Base-by-base conservation (phyloP, 2,888 invertebrate genomes). In the Drosophila crucigera region DNA sequence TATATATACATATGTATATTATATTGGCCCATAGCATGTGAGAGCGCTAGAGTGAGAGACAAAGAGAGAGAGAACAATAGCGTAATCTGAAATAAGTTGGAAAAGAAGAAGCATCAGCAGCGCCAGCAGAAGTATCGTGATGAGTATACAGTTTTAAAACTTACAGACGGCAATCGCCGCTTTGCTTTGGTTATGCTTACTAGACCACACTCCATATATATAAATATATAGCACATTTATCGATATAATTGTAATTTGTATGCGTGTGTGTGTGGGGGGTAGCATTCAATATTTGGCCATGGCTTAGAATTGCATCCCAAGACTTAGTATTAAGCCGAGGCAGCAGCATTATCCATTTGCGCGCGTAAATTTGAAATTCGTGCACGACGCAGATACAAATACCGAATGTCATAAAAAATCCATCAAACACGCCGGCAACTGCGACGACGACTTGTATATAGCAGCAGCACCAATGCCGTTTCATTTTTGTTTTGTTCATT, bases 401-500 rank as follows among this genome's bases (percentile, higher is more conserved):
- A 53, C 39, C 68, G 25, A 66, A 63, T 71, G 73, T 68, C 60
- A 67, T 62, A 50, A 72, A 78, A 88, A 80, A 84, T 82, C 87
- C 85, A 80, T 82, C 88, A 85, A 82, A 82, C 78, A 80, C 85
- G 79, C 85, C 81, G 90, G 88, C 85, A 82, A 78, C 80, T 66
- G 68, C 72, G 66, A 54, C 80, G 52, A 60, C 66, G 67, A 72
- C 63, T 25, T 64, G 43, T 67, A 67, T 79, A 33, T n/a, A 55
- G 61, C 52, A 72, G 68, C 64, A 70, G 62, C 53, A 60, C 71
- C 73, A 77, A 81, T 87, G 90, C 80, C 80, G 88, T 83, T 76
- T 87, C 79, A 77, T 66, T 87, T 91, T 91, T 91, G 91, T 91
- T 91, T 91, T 91, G 92, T 89, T 91, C 85, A 82, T 83, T 79